Evolutionary conservation across 2,888 invertebrate species (phyloP).

Genomic region (Pomacea canaliculata): DNA sequence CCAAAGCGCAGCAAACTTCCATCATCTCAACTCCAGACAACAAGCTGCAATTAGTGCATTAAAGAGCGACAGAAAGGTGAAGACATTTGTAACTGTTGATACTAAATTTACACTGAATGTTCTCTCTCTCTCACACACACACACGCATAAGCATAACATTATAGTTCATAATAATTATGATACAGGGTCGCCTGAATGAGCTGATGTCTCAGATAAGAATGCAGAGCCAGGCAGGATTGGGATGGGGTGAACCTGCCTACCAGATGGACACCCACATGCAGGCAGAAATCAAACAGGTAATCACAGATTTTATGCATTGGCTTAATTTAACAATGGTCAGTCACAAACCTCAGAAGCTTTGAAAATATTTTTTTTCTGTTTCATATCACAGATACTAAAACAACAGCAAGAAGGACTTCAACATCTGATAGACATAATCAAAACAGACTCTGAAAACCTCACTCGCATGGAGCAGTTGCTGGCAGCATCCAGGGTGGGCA

Average conservation of each 20-base stretch:
- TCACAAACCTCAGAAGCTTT: too few species aligned
- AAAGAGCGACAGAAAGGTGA: too few species aligned
- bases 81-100: too few species aligned
- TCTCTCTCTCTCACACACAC: too few species aligned
- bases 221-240: conserved; percentile 67
- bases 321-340: neutral
- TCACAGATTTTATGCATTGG: conserved; percentile 4
- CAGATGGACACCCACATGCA: conserved; percentile 79
- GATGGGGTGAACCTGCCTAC: conserved; percentile 78
- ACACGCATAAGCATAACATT: too few species aligned
- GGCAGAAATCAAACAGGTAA: conserved; percentile 75
- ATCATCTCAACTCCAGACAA: too few species aligned
- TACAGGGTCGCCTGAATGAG: conserved; percentile 88
- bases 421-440: conserved; percentile 86
- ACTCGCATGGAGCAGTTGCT: conserved; percentile 58
- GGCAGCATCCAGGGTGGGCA: conserved; percentile 16
- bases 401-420: conserved; percentile 92
- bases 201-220: conserved; percentile 83
- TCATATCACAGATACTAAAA: conserved; percentile 77
- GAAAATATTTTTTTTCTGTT: too few species aligned
- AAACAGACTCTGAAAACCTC: conserved; percentile 83
- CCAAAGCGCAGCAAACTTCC: too few species aligned
- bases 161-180: too few species aligned
- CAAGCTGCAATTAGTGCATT: too few species aligned
- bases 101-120: too few species aligned